Evolutionary conservation across 1,140 invertebrate species (phyloP), one percentile per base, ranked within the genome.

Genomic region (Maniola jurtina): DNA sequence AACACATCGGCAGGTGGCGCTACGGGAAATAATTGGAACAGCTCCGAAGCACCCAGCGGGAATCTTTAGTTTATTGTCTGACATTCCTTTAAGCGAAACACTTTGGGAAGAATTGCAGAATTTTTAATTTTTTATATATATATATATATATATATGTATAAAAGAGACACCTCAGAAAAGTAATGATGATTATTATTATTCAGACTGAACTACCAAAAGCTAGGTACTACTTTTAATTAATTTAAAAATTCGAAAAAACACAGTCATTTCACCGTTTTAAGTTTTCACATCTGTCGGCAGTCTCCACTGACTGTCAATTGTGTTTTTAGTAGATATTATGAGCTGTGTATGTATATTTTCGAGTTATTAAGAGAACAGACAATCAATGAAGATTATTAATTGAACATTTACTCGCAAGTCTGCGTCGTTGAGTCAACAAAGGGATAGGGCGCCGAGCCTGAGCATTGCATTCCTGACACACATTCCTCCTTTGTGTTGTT

Each of bases 1-100:
- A 84, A 79, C 77, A 76, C 75, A 75, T 72, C 71, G 72, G 66
- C 73, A 79, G 70, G 75, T 70, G 70, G 78, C 77, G 71, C 81
- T 77, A 70, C 76, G 68, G 75, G 77, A 76, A 80, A 84, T 84
- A 85, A 87, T 87, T 85, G 84, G n/a, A 16, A 50, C 14, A 25
- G 48, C 48, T 50, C 48, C 10, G 48, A 2, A 50, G 11, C 48
- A 16, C 48, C 6, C 48, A 11, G 48, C 48, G 48, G 6, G 48
- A 6, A 16, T 50, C 7, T 16, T 47, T 47, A 47, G 45, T 50
- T 50, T 50, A 50, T 50, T 50, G 48, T 50, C 48, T 50, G 48
- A 50, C 16, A 50, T 50, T 11, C 15, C 15, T 50, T 16, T 50
- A 50, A 3, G 15, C 5, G 4, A 5, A 50, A 14, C 15, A 50